Percentiles rank a stretch among this genome's conserved stretches.
phyloP scores from a whole-genome alignment of 2,797 vertebrate genomes.

The Cuniculus paca region DNA sequence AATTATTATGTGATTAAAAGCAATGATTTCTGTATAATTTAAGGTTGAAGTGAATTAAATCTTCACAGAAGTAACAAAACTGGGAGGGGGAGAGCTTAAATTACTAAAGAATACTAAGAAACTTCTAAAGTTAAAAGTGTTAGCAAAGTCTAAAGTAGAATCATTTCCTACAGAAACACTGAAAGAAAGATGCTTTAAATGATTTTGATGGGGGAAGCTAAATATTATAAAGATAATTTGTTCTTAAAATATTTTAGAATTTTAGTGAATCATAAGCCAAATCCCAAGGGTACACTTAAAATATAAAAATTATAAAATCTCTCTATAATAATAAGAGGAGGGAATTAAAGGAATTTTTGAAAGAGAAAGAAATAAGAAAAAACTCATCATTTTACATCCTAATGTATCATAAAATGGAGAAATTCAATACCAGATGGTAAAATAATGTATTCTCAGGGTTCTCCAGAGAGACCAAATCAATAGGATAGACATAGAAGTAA shows the following conservation, averaged over 20 bases:
- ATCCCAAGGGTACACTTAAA: neutral
- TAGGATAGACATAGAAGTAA: neutral
- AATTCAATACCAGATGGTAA: neutral
- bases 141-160: neutral
- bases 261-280: neutral
- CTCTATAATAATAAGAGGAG: neutral
- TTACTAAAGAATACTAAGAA: neutral
- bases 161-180: neutral
- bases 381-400: neutral
- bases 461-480: neutral
- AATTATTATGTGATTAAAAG: constrained; percentile 24
- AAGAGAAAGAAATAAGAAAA: neutral
- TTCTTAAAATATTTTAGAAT: neutral
- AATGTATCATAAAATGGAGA: neutral
- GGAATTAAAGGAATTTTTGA: neutral
- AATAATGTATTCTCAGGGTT: neutral
- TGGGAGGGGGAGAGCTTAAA: neutral
- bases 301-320: neutral
- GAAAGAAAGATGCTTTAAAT: neutral
- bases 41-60: neutral
- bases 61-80: constrained; percentile 8
- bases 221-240: neutral
- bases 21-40: neutral
- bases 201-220: neutral
- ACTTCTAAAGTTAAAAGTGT: neutral